Conservation (phyloP, 2,113 vertebrate species). For the Herpailurus yagouaroundi region DNA sequence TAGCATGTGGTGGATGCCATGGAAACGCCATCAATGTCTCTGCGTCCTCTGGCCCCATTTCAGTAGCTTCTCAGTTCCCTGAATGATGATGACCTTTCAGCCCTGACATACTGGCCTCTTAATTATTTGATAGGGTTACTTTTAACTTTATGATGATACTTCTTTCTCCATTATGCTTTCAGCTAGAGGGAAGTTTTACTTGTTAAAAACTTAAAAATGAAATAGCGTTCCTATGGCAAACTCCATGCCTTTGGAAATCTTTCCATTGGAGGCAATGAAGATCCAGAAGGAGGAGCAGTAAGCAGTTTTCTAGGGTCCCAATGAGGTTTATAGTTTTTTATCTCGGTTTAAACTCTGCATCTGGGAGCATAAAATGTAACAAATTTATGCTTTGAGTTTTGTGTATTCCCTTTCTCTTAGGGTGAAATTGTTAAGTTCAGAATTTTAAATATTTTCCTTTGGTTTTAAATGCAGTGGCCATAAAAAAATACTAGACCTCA, state of each 20-base stretch:
- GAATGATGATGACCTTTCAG: not conserved
- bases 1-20: not conserved
- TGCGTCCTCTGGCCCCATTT: not conserved
- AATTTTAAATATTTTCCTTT: slow-evolving; percentile 19
- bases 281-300: not conserved
- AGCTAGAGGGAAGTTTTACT: not conserved
- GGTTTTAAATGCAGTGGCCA: not conserved
- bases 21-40: not conserved
- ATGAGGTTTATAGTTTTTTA: not conserved
- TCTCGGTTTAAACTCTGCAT: not conserved
- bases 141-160: slow-evolving; percentile 11
- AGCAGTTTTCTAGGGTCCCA: not conserved
- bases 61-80: not conserved
- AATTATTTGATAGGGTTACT: slow-evolving; percentile 38
- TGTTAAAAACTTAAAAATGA: not conserved
- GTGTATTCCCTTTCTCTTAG: not conserved
- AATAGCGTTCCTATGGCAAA: not conserved
- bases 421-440: not conserved
- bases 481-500: not conserved
- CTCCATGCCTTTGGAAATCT: not conserved
- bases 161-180: not conserved
- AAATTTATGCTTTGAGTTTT: slow-evolving; percentile 47
- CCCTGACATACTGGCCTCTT: slow-evolving; percentile 12
- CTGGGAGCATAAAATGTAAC: not conserved
- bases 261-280: not conserved